These are phyloP conservation scores for Mesoclemmys tuberculata DNA, from an alignment of 2,113 vertebrate species.

Conservation along the genomic window DNA sequence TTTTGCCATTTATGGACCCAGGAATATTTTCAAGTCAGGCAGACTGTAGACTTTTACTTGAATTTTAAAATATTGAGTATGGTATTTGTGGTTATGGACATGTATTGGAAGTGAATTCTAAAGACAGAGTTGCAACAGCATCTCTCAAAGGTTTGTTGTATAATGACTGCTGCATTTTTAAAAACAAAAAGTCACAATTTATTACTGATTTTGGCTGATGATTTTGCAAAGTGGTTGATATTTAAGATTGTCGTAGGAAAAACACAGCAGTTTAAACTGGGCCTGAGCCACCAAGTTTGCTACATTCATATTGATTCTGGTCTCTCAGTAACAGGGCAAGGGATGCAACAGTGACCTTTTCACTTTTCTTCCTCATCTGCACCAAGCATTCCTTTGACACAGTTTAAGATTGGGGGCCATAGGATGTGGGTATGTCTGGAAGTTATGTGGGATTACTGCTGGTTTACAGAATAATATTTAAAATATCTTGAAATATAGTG, in stretches of 20 bases:
- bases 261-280: background rate
- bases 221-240: background rate
- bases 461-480: background rate
- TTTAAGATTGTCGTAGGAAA: background rate
- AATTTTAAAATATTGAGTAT: conserved; percentile 20
- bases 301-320: background rate
- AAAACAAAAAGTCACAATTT: background rate
- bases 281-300: background rate
- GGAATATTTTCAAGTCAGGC: background rate
- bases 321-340: background rate
- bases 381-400: background rate
- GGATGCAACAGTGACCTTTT: background rate
- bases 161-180: background rate
- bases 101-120: background rate
- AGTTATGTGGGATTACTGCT: background rate
- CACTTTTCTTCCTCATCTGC: background rate
- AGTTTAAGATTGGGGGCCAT: background rate
- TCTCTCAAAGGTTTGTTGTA: background rate
- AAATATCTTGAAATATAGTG: background rate
- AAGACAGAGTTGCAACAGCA: background rate
- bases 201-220: background rate
- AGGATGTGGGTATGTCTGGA: background rate
- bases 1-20: background rate
- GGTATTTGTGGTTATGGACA: conserved; percentile 31
- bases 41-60: conserved; percentile 19